These are phyloP conservation scores for Choristoneura rosaceana DNA, from an alignment of 2,888 invertebrate species.

Conservation along the genomic window DNA sequence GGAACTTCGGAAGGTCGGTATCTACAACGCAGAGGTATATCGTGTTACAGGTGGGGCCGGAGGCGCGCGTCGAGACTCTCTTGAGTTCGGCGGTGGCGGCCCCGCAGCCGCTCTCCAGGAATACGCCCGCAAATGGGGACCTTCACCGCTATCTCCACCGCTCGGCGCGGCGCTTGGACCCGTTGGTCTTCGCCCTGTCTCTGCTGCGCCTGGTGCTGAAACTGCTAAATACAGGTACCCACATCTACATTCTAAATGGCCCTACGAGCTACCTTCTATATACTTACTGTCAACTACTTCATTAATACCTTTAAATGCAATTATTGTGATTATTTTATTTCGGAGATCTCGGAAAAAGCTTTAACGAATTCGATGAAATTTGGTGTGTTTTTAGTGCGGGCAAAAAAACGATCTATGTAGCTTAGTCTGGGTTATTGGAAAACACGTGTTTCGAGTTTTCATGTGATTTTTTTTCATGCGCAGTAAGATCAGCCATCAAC, in stretches of 20 bases:
- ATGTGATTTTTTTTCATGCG: too few species aligned
- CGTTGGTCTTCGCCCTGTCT: slow-evolving; percentile 87
- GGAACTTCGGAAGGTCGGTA: slow-evolving; percentile 41
- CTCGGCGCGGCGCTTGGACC: slow-evolving; percentile 87
- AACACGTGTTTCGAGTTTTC: too few species aligned
- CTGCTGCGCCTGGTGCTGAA: slow-evolving; percentile 95
- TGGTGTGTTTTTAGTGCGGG: too few species aligned
- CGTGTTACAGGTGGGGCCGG: slow-evolving; percentile 68
- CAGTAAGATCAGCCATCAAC: too few species aligned
- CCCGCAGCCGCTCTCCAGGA: slow-evolving; percentile 77
- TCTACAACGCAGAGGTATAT: slow-evolving; percentile 59
- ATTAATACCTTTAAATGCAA: too few species aligned
- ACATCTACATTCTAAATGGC: slow-evolving; percentile 13
- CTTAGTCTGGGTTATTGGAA: too few species aligned
- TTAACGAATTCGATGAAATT: too few species aligned
- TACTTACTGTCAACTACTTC: too few species aligned
- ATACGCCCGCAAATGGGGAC: slow-evolving; percentile 86
- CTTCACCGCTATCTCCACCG: slow-evolving; percentile 89
- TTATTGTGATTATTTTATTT: too few species aligned
- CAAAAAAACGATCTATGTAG: too few species aligned
- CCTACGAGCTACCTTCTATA: not conserved
- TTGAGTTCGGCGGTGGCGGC: slow-evolving; percentile 84
- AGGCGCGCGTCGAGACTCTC: slow-evolving; percentile 80
- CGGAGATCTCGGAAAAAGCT: too few species aligned
- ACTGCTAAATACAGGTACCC: slow-evolving; percentile 89